These are phyloP conservation scores for Drosophila paranaensis DNA, from an alignment of 2,888 invertebrate species.

Conservation along the genomic window DNA sequence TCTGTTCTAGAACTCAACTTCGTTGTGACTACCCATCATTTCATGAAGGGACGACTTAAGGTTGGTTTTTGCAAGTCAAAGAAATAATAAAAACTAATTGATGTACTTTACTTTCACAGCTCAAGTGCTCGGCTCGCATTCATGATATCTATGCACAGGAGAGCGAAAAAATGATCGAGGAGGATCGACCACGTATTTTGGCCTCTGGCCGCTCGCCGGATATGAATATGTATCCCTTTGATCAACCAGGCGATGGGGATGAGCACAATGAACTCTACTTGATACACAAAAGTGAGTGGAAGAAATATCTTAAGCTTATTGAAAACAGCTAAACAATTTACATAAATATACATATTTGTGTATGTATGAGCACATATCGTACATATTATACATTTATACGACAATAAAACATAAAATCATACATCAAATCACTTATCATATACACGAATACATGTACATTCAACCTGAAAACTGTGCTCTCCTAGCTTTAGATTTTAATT, in stretches of 20 bases:
- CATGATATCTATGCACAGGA: conserved; percentile 84
- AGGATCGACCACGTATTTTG: conserved; percentile 84
- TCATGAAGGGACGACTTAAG: conserved; percentile 83
- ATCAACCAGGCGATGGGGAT: conserved; percentile 80
- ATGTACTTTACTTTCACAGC: conserved; percentile 50
- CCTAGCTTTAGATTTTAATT: not conserved
- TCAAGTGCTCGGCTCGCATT: conserved; percentile 84
- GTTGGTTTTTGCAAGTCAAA: conserved; percentile 44
- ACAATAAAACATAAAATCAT: not conserved
- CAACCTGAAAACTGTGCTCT: too few species aligned
- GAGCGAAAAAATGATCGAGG: conserved; percentile 83
- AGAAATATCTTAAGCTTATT: not conserved
- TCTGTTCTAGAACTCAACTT: conserved; percentile 83
- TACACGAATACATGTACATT: not conserved
- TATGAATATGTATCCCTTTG: conserved; percentile 83
- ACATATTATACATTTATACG: too few species aligned
- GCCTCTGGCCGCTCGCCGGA: conserved; percentile 84
- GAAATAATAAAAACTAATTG: not conserved
- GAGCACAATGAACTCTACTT: conserved; percentile 83
- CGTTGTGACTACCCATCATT: conserved; percentile 82
- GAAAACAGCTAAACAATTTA: too few species aligned
- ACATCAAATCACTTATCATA: not conserved
- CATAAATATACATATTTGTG: too few species aligned
- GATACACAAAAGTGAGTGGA: conserved; percentile 81
- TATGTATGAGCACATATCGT: too few species aligned